Evolutionary conservation across 2,888 invertebrate species (phyloP).

Genomic region (Aplocera efformata): DNA sequence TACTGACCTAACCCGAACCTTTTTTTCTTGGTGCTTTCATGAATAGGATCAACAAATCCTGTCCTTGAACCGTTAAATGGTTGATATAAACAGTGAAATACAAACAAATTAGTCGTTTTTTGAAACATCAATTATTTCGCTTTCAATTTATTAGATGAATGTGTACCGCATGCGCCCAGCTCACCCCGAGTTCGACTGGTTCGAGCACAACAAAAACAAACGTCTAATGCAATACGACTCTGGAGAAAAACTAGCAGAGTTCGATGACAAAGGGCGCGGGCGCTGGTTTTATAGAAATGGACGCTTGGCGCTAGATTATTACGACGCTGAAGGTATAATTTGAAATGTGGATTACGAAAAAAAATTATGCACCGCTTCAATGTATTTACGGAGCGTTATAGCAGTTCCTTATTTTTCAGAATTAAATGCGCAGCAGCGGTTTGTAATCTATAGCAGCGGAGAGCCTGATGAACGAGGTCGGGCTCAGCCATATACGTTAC

Average conservation of each 20-base stretch:
- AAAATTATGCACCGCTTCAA: too few species aligned
- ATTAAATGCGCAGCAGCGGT: conserved; percentile 61
- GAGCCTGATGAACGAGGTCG: conserved; percentile 61
- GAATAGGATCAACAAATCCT: too few species aligned
- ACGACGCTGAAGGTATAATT: conserved; percentile 64
- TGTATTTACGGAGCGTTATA: not conserved
- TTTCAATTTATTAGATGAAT: conserved; percentile 52
- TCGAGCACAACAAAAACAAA: conserved; percentile 62
- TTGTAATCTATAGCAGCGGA: conserved; percentile 65
- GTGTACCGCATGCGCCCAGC: conserved; percentile 70
- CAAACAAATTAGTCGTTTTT: too few species aligned
- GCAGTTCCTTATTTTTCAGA: conserved; percentile 40
- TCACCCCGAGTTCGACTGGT: conserved; percentile 71
- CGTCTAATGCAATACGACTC: conserved; percentile 53
- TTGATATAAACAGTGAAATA: too few species aligned
- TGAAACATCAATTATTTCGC: too few species aligned
- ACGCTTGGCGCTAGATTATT: conserved; percentile 62
- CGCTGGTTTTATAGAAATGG: conserved; percentile 65
- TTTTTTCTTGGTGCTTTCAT: too few species aligned
- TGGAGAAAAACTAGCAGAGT: conserved; percentile 63
- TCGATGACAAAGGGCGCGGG: conserved; percentile 60
- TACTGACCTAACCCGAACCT: too few species aligned
- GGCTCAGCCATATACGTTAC: conserved; percentile 53
- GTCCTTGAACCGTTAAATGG: too few species aligned
- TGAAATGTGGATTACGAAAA: too few species aligned